Conservation (phyloP, 2,113 vertebrate species). For the Syrmaticus mikado region DNA sequence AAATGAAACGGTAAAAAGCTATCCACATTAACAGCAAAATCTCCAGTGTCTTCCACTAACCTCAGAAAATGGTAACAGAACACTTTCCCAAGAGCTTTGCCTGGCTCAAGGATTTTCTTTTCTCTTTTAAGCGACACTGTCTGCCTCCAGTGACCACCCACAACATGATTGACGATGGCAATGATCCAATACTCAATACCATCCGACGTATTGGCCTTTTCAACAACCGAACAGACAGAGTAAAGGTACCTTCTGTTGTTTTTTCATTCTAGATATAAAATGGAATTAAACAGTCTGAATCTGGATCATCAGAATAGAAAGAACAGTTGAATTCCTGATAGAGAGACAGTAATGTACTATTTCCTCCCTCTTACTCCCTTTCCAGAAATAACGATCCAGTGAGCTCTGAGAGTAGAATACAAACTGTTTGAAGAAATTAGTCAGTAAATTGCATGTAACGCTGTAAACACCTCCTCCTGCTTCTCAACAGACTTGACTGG, state of each 20-base stretch:
- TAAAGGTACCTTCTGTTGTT: constrained; percentile 83
- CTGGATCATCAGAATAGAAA: background rate
- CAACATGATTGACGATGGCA: constrained; percentile 93
- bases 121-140: constrained; percentile 82
- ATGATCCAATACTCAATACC: constrained; percentile 92
- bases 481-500: background rate
- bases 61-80: background rate
- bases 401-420: background rate
- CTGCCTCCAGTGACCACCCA: constrained; percentile 98
- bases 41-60: background rate
- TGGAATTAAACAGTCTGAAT: background rate
- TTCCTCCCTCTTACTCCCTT: background rate
- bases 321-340: background rate
- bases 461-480: background rate
- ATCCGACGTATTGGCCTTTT: constrained; percentile 93
- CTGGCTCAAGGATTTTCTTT: background rate
- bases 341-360: background rate
- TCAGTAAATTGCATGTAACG: background rate
- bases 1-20: background rate
- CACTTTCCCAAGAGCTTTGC: background rate
- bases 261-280: background rate
- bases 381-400: background rate
- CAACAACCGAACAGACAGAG: constrained; percentile 90
- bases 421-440: background rate
- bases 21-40: background rate